Base-by-base conservation (phyloP, 1,140 invertebrate genomes). In the Calliphora vicina region DNA sequence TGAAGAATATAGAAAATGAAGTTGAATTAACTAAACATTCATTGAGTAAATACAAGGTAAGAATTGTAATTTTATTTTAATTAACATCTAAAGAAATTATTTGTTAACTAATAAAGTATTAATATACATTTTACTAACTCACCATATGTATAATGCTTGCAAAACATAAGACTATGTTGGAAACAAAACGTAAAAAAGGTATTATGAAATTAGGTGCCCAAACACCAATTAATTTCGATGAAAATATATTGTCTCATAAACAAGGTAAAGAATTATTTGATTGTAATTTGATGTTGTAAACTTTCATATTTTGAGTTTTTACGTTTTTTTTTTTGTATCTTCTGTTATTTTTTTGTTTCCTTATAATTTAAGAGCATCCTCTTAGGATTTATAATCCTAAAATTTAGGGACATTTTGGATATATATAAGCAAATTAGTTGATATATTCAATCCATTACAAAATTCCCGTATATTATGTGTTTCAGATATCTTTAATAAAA, bases 1-100 rank as follows among this genome's bases (percentile, higher is more conserved):
- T 97, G 42, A 95, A 95, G 85, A 95, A 96, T 87, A 91, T 94
- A 84, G 93, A 96, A 85, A 94, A 96, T 85, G 96, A 97, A 89
- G 95, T 96, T 86, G 94, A 95, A 85, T 91, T 97, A n/a, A 91
- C 93, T 0, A 93, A 93, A 85, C 93, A 95, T 86, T 94, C 93
- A n/a, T 86, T 94, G n/a, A 92, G 91, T 26, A 95, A 95, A 88
- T 95, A 95, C 85, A 95, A 95, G 91, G 95, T 95, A 92, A 29
- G 26, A 43, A 80, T 2, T 35, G 35, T 35, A 35, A 35, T 9
- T 15, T 23, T 80, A 50, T 17, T 81, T 13, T n/a, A 25, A 57
- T 26, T 50, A 0, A 0, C 35, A 5, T 35, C 5, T 35, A 35
- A 35, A 35, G 35, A n/a, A n/a, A n/a, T n/a, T 35, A 8, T 6